phyloP scores from a whole-genome alignment of 2,797 vertebrate genomes.

The Paguma larvata region DNA sequence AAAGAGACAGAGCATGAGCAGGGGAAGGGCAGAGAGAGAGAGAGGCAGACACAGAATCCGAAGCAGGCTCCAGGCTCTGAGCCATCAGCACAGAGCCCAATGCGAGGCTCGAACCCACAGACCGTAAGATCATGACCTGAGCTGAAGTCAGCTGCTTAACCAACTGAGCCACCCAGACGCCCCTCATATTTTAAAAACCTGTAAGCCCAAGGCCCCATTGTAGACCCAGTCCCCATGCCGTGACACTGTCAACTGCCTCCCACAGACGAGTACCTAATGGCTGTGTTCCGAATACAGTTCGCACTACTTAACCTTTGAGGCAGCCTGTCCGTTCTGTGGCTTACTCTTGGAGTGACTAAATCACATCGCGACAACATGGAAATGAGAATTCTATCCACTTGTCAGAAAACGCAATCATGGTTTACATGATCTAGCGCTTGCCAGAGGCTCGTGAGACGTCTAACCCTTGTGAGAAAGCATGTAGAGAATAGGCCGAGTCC shows the following conservation, averaged over 20 bases:
- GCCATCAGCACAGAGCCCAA: no score
- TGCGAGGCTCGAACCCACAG: no score
- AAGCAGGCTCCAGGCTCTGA: no score
- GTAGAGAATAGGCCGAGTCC: background rate
- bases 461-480: background rate
- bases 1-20: no score
- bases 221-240: background rate
- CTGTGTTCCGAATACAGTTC: background rate
- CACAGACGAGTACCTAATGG: accelerated
- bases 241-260: background rate
- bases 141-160: no score
- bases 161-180: no score
- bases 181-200: background rate
- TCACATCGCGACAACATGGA: background rate
- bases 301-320: background rate
- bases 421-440: background rate
- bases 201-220: background rate
- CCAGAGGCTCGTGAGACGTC: background rate
- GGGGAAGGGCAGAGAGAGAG: no score
- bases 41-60: no score
- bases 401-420: background rate
- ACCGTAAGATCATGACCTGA: no score
- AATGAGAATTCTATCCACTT: background rate
- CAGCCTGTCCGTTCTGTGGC: background rate
- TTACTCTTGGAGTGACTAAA: background rate